A percentile compares a stretch with the other conserved stretches of the same genome.
Conservation (phyloP, 2,888 invertebrate species). For the Eupithecia vulgata region DNA sequence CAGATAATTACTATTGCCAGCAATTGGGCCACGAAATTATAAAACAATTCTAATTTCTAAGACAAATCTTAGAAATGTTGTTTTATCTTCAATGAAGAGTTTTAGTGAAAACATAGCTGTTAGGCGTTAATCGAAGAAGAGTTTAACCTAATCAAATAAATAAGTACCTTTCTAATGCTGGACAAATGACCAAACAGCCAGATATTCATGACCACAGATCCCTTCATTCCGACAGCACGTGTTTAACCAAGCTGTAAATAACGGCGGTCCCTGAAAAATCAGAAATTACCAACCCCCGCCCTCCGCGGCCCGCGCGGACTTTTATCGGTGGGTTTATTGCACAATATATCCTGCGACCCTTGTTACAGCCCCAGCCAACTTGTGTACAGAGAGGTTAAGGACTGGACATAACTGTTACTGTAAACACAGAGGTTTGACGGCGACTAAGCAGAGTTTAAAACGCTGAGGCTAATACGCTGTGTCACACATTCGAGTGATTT, state of each 20-base stretch:
- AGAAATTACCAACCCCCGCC: slow-evolving; percentile 51
- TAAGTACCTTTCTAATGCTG: too few relatives aligned
- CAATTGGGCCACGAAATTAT: neutral
- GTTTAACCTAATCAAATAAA: neutral
- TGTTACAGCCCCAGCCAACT: slow-evolving; percentile 39
- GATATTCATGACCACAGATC: neutral
- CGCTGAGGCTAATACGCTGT: neutral
- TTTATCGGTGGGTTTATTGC: slow-evolving; percentile 77
- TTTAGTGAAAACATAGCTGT: neutral
- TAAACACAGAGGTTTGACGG: neutral
- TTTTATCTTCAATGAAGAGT: too few relatives aligned
- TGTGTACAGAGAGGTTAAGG: neutral
- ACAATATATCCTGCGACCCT: slow-evolving; percentile 71
- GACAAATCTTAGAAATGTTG: too few relatives aligned
- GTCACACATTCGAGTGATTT: too few relatives aligned
- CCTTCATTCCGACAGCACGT: slow-evolving; percentile 14
- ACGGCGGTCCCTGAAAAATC: slow-evolving; percentile 42
- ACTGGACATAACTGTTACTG: slow-evolving; percentile 4
- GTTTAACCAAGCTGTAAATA: slow-evolving; percentile 32
- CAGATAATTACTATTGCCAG: neutral
- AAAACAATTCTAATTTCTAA: too few relatives aligned
- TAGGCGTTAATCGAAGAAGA: neutral
- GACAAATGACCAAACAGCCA: neutral
- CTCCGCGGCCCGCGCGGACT: slow-evolving; percentile 63
- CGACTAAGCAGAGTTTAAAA: neutral